These are phyloP conservation scores for Stegastes partitus DNA, from an alignment of 2,113 vertebrate species.

Conservation along the genomic window DNA sequence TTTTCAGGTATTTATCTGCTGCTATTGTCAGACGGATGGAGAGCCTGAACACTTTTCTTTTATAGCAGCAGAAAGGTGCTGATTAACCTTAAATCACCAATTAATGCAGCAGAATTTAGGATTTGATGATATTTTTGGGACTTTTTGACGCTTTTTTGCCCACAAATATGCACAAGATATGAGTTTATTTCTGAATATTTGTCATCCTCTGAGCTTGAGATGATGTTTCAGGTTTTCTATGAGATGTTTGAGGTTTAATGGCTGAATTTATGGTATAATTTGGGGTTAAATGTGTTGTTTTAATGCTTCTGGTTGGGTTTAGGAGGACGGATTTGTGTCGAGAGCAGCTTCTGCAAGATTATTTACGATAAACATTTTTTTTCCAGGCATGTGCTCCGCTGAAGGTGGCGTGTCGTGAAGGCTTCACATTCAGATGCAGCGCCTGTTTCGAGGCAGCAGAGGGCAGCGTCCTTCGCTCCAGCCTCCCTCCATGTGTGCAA, in stretches of 20 bases:
- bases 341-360: neutral
- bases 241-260: neutral
- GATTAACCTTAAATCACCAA: neutral
- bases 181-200: too few relatives aligned
- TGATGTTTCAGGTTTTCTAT: neutral
- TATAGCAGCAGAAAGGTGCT: neutral
- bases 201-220: too few relatives aligned
- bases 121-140: neutral
- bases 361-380: too few relatives aligned
- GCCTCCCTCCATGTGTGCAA: neutral
- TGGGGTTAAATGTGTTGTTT: too few relatives aligned
- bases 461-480: slow-evolving; percentile 24
- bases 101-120: neutral
- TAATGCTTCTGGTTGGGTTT: neutral
- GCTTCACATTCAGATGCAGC: neutral
- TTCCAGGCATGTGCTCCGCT: too few relatives aligned
- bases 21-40: neutral
- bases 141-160: too few relatives aligned
- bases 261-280: neutral
- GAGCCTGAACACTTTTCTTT: neutral
- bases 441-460: slow-evolving; percentile 28
- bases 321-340: neutral
- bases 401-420: neutral
- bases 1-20: neutral
- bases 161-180: too few relatives aligned